These are phyloP conservation scores for Hartigia nigra DNA, from an alignment of 2,888 invertebrate genomes.

Conservation along the genomic window DNA sequence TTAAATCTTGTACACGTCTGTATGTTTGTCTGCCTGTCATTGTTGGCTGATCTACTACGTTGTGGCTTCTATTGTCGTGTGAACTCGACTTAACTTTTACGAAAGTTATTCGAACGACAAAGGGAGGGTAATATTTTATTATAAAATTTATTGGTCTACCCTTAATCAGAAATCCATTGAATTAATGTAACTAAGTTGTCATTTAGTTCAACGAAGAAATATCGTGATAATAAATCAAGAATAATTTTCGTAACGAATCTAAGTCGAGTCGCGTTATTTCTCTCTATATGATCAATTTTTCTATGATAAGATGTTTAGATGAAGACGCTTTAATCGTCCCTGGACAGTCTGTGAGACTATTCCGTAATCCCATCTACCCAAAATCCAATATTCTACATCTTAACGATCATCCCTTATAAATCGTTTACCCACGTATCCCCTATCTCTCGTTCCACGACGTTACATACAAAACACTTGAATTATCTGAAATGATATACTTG, in stretches of 20 bases:
- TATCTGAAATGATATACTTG: constrained; percentile 56
- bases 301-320: constrained; percentile 46
- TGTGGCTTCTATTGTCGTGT: constrained; percentile 15
- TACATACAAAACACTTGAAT: constrained; percentile 18
- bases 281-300: constrained; percentile 48
- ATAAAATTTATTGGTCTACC: neutral
- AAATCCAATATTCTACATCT: constrained; percentile 11
- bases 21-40: constrained; percentile 10
- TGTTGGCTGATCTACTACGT: constrained; percentile 14
- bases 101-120: constrained; percentile 15
- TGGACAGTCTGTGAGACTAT: constrained; percentile 16
- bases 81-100: constrained; percentile 23
- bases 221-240: constrained; percentile 24
- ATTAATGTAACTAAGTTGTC: neutral
- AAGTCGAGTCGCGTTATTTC: constrained; percentile 49
- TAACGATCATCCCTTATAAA: neutral
- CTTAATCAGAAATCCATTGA: neutral
- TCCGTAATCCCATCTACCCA: constrained; percentile 8
- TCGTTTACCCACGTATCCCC: constrained; percentile 21
- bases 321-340: constrained; percentile 49
- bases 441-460: neutral
- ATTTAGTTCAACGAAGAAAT: neutral
- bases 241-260: constrained; percentile 53
- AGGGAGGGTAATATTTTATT: neutral
- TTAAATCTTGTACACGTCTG: constrained; percentile 17